These are phyloP conservation scores for Paramacrobiotus metropolitanus DNA, from an alignment of 1,140 invertebrate species.

Conservation along the genomic window DNA sequence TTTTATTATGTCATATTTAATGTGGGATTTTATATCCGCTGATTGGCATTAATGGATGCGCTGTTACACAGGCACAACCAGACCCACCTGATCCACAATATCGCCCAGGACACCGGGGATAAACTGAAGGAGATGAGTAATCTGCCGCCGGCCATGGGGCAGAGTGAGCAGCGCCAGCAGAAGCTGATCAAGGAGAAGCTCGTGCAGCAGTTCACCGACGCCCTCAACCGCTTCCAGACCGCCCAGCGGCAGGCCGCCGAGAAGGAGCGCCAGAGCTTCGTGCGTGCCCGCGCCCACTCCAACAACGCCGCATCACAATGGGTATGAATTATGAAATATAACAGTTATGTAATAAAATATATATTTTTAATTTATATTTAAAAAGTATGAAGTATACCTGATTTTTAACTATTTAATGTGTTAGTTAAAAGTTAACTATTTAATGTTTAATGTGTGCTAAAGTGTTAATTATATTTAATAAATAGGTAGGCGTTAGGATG, in stretches of 20 bases:
- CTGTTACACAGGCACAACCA: neutral
- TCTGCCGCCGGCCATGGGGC: neutral
- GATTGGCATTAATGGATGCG: neutral
- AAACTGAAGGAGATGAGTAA: neutral
- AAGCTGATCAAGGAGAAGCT: constrained; percentile 74
- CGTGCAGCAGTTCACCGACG: constrained; percentile 72
- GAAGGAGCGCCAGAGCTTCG: constrained; percentile 54
- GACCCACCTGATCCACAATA: neutral
- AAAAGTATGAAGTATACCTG: no score
- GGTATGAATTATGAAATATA: neutral
- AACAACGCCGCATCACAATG: constrained; percentile 11
- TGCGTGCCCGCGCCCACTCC: constrained; percentile 27
- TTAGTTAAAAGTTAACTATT: constrained; percentile 8
- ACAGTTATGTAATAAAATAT: no score
- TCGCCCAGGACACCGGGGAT: neutral
- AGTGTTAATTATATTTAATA: no score
- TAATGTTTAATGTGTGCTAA: no score
- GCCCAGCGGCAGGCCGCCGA: constrained; percentile 47
- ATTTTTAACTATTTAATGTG: neutral
- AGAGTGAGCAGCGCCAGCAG: constrained; percentile 38
- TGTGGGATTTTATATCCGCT: neutral
- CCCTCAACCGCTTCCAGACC: constrained; percentile 58
- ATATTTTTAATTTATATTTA: no score
- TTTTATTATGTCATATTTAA: neutral
- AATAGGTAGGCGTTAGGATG: no score